Evolutionary conservation across 2,797 vertebrate species (phyloP).

Genomic region (Benthosema pterotum): DNA sequence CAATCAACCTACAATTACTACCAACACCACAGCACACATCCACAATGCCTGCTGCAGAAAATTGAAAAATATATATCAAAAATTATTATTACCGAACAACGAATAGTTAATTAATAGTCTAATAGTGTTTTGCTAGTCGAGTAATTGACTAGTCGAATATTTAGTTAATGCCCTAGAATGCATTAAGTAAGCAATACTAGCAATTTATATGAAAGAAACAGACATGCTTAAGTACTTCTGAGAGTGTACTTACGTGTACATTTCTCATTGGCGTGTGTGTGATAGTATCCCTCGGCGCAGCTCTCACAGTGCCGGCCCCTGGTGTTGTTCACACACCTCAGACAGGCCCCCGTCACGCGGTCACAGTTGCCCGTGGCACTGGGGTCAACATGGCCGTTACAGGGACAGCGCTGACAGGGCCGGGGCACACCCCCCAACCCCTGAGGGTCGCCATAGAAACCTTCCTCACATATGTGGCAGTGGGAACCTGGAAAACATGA

Average conservation of each 20-base stretch:
- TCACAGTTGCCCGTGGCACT: conserved; percentile 82
- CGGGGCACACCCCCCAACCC: conserved; percentile 62
- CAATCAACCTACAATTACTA: too few relatives aligned
- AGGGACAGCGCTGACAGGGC: conserved; percentile 84
- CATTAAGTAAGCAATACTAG: too few relatives aligned
- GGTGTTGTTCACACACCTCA: conserved; percentile 82
- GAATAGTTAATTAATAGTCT: too few relatives aligned
- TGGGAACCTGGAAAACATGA: conserved; percentile 73
- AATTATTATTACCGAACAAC: too few relatives aligned
- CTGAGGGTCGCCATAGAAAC: conserved; percentile 86
- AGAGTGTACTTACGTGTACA: conserved; percentile 81
- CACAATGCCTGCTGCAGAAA: too few relatives aligned
- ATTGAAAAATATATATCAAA: too few relatives aligned
- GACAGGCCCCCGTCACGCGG: conserved; percentile 80
- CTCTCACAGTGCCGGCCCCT: conserved; percentile 76
- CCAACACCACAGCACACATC: too few relatives aligned
- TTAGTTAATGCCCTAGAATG: too few relatives aligned
- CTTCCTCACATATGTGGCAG: conserved; percentile 87
- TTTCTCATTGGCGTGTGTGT: conserved; percentile 59
- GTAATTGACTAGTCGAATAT: too few relatives aligned
- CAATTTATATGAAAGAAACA: too few relatives aligned
- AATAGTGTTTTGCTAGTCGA: too few relatives aligned
- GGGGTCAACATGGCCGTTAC: conserved; percentile 81
- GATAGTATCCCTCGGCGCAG: conserved; percentile 81
- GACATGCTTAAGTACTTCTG: too few relatives aligned